A percentile compares a stretch with the other conserved stretches of the same genome.
phyloP scores from a whole-genome alignment of 2,797 vertebrate species.

The Craterocephalus amniculus region DNA sequence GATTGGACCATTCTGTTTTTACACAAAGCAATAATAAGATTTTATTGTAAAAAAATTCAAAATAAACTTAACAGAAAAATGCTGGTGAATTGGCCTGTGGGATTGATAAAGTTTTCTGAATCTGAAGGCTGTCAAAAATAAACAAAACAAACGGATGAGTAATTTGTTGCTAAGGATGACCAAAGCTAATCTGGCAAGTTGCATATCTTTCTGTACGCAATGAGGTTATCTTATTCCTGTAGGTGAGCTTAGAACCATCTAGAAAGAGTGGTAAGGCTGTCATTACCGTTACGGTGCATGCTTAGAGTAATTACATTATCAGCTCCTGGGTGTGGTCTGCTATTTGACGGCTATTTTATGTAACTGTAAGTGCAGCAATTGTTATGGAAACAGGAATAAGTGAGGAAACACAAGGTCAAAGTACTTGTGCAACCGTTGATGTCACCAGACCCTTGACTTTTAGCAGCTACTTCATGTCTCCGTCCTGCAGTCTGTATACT shows the following conservation, averaged over 20 bases:
- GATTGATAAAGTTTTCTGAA: no score
- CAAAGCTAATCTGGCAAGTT: not conserved
- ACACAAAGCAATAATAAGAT: not conserved
- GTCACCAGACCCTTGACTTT: slow-evolving; percentile 22
- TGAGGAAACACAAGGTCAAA: slow-evolving; percentile 34
- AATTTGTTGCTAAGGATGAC: not conserved
- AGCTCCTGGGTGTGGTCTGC: slow-evolving; percentile 27
- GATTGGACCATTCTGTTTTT: not conserved
- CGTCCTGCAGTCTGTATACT: slow-evolving; percentile 7
- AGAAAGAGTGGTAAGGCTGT: slow-evolving; percentile 45
- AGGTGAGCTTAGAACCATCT: slow-evolving; percentile 25
- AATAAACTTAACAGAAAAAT: not conserved
- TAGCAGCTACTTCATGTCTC: not conserved
- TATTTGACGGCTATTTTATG: slow-evolving; percentile 39
- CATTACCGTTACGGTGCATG: slow-evolving; percentile 1
- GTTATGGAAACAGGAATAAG: slow-evolving; percentile 10
- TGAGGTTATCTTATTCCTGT: slow-evolving; percentile 32
- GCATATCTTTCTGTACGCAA: slow-evolving; percentile 19
- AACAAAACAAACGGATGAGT: not conserved
- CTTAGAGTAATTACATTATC: slow-evolving; percentile 51
- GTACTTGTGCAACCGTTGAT: slow-evolving; percentile 47
- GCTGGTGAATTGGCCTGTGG: not conserved
- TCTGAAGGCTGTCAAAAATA: not conserved
- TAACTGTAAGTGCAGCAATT: slow-evolving; percentile 37
- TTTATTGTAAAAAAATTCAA: not conserved